phyloP scores from a whole-genome alignment of 1,140 invertebrate species.

The Lepidurus packardi region DNA sequence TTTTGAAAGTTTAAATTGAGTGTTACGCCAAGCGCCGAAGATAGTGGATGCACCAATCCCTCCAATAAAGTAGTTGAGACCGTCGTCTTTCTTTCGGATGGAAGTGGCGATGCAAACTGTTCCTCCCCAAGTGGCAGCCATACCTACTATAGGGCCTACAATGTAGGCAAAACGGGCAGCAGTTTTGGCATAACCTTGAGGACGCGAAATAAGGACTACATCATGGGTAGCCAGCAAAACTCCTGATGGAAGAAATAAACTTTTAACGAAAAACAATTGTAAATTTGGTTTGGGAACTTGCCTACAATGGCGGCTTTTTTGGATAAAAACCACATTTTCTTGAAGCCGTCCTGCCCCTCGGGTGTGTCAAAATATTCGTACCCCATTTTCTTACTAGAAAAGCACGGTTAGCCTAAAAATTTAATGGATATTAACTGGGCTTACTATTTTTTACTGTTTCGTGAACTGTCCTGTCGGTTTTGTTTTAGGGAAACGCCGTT shows the following conservation, averaged over 20 bases:
- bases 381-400: conserved; percentile 40
- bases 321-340: conserved; percentile 55
- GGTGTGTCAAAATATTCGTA: conserved; percentile 62
- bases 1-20: conserved; percentile 32
- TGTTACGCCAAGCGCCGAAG: conserved; percentile 52
- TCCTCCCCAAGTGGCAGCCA: conserved; percentile 57
- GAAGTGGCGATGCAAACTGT: conserved; percentile 54
- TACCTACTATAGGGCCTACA: conserved; percentile 54
- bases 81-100: conserved; percentile 59
- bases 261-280: not conserved
- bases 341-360: conserved; percentile 58
- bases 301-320: conserved; percentile 51
- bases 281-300: not conserved
- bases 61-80: conserved; percentile 51
- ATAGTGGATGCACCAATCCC: conserved; percentile 53
- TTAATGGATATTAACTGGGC: not conserved
- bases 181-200: conserved; percentile 49
- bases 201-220: conserved; percentile 53
- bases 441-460: not conserved
- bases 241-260: conserved; percentile 36
- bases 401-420: not conserved
- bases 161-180: conserved; percentile 50
- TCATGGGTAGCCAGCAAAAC: conserved; percentile 51
- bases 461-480: not conserved
- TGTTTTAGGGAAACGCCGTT: no score